phyloP scores from a whole-genome alignment of 2,797 vertebrate species.

The Microchirus variegatus region DNA sequence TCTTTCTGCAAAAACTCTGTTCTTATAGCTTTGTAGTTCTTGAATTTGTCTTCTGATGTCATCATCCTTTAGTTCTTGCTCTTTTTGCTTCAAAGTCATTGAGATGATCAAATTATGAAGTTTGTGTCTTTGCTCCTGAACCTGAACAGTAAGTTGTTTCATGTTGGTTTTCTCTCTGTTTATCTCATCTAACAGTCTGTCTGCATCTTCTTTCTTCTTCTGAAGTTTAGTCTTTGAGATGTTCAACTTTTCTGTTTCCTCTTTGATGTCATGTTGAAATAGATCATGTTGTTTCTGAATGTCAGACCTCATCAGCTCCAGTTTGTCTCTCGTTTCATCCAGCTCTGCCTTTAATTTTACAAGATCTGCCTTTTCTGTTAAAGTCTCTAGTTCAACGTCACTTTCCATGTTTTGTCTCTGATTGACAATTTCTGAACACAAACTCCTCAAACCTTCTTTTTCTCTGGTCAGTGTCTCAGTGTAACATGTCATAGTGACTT shows the following conservation, averaged over 20 bases:
- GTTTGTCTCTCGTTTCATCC: conserved; percentile 17
- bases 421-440: background rate
- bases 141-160: background rate
- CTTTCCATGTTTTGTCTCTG: conserved; percentile 19
- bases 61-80: background rate
- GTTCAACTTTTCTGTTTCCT: background rate
- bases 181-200: background rate
- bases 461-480: background rate
- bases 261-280: background rate
- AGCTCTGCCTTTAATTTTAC: background rate
- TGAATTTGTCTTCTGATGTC: background rate
- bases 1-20: background rate
- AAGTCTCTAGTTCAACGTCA: background rate
- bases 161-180: background rate
- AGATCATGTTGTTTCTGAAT: background rate
- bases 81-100: background rate
- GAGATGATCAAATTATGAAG: background rate
- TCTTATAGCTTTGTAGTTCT: background rate
- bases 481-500: background rate
- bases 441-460: background rate
- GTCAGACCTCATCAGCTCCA: background rate
- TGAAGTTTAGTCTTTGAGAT: conserved; percentile 1
- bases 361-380: background rate
- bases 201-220: background rate
- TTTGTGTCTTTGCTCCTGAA: background rate